These are phyloP conservation scores for Chondrilla cf. caribensis DNA, from an alignment of 37 sponge, comb jelly and placozoan species.

Conservation along the genomic window DNA sequence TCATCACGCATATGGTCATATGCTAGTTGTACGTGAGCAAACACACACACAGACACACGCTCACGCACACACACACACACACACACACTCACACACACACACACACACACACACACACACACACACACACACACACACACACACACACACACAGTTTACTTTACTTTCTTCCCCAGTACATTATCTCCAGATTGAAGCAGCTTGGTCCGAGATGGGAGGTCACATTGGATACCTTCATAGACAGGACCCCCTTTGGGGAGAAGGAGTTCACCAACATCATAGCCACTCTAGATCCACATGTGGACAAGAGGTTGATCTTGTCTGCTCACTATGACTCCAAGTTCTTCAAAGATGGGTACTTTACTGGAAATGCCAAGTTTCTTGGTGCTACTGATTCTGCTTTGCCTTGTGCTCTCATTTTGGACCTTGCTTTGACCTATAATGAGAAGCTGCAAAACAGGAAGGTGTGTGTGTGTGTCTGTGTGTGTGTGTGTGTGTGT, in stretches of 20 bases:
- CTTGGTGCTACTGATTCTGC: conserved; percentile 98
- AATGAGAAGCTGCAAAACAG: conserved; percentile 59
- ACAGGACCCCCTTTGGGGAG: conserved; percentile 64
- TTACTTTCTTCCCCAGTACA: conserved; percentile 35
- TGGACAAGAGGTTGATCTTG: conserved; percentile 65
- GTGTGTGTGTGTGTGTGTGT: too few relatives aligned
- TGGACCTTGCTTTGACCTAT: conserved; percentile 73
- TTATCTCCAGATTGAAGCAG: conserved; percentile 67
- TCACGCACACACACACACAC: conserved; percentile 23
- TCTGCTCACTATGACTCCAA: conserved; percentile 94
- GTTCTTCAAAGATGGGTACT: conserved; percentile 31
- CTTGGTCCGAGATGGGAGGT: conserved; percentile 81
- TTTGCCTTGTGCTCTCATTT: conserved; percentile 90
- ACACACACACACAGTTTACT: conserved; percentile 7
- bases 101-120: not conserved
- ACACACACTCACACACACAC: too few relatives aligned
- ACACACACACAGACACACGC: not conserved
- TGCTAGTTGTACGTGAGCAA: too few relatives aligned
- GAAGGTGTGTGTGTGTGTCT: conserved; percentile 32
- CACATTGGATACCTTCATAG: conserved; percentile 66
- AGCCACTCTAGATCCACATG: conserved; percentile 85
- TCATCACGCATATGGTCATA: too few relatives aligned
- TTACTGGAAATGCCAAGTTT: conserved; percentile 40
- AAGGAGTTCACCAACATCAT: conserved; percentile 88
- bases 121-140: conserved; percentile 16